Conservation (phyloP, 1,140 invertebrate genomes). For the Chrysopa pallens region DNA sequence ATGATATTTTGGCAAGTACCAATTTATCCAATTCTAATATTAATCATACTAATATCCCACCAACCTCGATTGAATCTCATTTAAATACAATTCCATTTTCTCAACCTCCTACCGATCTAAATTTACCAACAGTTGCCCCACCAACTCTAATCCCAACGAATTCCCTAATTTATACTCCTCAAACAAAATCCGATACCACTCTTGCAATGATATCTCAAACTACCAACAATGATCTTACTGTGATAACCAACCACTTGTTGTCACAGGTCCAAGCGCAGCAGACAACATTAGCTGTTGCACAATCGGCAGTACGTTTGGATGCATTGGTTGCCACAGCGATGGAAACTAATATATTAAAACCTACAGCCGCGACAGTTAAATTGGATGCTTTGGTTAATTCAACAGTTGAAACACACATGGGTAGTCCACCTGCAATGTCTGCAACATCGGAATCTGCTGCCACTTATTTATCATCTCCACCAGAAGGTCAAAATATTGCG, state of each 20-base stretch:
- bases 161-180: too few species aligned
- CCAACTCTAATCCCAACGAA: too few species aligned
- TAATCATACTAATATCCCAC: too few species aligned
- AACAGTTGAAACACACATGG: constrained; percentile 34
- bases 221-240: constrained; percentile 19
- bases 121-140: too few species aligned
- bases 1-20: too few species aligned
- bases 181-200: too few species aligned
- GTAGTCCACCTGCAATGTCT: constrained; percentile 9
- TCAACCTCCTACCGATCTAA: too few species aligned
- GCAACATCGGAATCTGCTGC: constrained; percentile 7
- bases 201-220: constrained; percentile 3
- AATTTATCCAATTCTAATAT: too few species aligned
- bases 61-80: too few species aligned
- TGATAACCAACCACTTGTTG: constrained; percentile 21
- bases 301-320: constrained; percentile 24
- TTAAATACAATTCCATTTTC: too few species aligned
- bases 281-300: constrained; percentile 19
- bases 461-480: constrained; percentile 7
- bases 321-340: constrained; percentile 27
- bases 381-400: constrained; percentile 45
- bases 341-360: constrained; percentile 25
- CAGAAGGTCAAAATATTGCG: constrained; percentile 13
- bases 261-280: constrained; percentile 25
- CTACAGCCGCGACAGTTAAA: constrained; percentile 26